phyloP scores from a whole-genome alignment of 2,888 invertebrate species.

The Artemia sinica region DNA sequence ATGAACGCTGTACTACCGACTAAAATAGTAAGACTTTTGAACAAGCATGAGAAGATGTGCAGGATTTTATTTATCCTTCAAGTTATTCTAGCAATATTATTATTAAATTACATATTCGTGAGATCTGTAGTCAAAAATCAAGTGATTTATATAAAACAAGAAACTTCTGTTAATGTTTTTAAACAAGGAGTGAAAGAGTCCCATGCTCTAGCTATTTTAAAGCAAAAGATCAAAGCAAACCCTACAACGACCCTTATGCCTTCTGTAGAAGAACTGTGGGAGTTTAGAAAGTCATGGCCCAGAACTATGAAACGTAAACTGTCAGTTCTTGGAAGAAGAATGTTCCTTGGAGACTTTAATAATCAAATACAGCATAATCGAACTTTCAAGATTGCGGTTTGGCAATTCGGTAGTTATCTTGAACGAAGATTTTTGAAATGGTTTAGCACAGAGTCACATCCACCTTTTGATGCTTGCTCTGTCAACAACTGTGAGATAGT shows the following conservation, averaged over 20 bases:
- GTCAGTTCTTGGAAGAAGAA: neutral
- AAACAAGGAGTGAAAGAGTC: neutral
- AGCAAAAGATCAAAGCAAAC: neutral
- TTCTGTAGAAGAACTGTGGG: neutral
- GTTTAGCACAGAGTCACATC: constrained; percentile 34
- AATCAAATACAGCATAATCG: constrained; percentile 25
- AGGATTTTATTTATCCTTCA: neutral
- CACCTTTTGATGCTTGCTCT: constrained; percentile 42
- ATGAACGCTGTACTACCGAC: no score
- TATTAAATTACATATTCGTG: neutral
- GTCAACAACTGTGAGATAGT: constrained; percentile 45
- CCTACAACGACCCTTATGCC: neutral
- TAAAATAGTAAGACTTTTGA: no score
- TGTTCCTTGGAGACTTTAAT: neutral
- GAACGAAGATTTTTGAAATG: constrained; percentile 40
- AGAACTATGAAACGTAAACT: neutral
- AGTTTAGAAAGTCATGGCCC: neutral
- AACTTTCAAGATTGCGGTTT: constrained; percentile 39
- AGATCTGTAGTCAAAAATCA: neutral
- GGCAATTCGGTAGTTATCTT: constrained; percentile 42
- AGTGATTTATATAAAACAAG: neutral
- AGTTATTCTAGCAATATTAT: neutral
- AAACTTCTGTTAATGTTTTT: neutral
- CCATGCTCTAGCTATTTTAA: neutral
- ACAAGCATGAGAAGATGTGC: neutral